phyloP scores from a whole-genome alignment of 92 coral and sea anemone genomes.

The Epizoanthus ramosus region DNA sequence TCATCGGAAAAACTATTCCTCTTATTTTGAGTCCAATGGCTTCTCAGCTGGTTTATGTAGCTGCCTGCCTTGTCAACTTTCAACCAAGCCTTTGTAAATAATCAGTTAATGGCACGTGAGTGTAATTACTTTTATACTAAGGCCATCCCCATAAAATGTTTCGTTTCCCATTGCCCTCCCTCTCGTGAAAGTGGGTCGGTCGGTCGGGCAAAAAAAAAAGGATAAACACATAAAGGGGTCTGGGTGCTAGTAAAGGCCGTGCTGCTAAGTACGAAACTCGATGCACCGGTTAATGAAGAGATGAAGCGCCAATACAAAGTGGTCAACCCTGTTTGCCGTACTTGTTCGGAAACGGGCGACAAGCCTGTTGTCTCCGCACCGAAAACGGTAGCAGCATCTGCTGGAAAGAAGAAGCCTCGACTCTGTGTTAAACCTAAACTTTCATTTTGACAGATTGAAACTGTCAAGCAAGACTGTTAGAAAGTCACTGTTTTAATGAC shows the following conservation, averaged over 20 bases:
- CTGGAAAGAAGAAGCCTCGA: slow-evolving; percentile 41
- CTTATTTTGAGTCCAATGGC: slow-evolving; percentile 29
- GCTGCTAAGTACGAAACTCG: slow-evolving; percentile 36
- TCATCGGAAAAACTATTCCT: slow-evolving; percentile 42
- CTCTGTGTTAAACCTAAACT: too few relatives aligned
- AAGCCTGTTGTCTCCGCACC: too few relatives aligned
- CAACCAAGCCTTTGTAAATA: slow-evolving; percentile 32
- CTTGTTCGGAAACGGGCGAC: slow-evolving; percentile 42
- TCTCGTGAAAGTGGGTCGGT: too few relatives aligned
- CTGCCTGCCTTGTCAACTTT: slow-evolving; percentile 18
- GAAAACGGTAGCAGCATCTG: slow-evolving; percentile 46
- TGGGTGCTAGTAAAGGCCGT: too few relatives aligned
- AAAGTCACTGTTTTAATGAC: too few relatives aligned
- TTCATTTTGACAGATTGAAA: too few relatives aligned
- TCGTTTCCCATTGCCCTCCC: too few relatives aligned
- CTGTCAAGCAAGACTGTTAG: too few relatives aligned
- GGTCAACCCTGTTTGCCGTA: slow-evolving; percentile 46
- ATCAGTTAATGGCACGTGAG: not conserved
- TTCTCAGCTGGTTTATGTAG: slow-evolving; percentile 35
- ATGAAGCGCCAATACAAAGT: slow-evolving; percentile 40
- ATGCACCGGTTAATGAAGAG: slow-evolving; percentile 43
- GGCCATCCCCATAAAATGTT: too few relatives aligned
- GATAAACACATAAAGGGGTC: too few relatives aligned
- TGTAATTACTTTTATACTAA: too few relatives aligned
- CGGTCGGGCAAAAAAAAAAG: too few relatives aligned